Evolutionary conservation across 2,113 vertebrate genomes (phyloP).

Genomic region (Lepidothrix coronata): DNA sequence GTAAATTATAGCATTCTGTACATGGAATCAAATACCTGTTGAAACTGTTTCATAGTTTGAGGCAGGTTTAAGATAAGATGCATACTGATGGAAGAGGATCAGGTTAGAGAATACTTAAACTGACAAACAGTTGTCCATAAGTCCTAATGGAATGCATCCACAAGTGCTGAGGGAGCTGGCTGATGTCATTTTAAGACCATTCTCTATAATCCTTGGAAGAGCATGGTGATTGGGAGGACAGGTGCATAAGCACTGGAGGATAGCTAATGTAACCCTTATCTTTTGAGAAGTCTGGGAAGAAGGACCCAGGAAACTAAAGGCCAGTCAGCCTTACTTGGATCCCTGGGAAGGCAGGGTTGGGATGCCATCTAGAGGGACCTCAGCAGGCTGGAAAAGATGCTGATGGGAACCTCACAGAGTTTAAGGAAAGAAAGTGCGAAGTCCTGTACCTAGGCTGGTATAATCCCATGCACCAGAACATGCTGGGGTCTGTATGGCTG

Average conservation of each 20-base stretch:
- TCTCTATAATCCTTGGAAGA: not conserved
- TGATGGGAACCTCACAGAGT: not conserved
- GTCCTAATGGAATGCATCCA: not conserved
- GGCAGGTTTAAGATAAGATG: not conserved
- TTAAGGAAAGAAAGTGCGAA: not conserved
- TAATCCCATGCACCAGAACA: not conserved
- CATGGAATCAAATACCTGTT: not conserved
- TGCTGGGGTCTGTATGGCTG: not conserved
- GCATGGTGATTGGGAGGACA: not conserved
- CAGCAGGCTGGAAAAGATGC: not conserved
- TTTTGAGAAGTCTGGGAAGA: not conserved
- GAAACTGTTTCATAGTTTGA: not conserved
- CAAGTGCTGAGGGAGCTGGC: not conserved
- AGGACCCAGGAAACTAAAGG: not conserved
- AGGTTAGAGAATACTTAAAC: not conserved
- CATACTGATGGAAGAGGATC: not conserved
- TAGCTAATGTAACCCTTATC: not conserved
- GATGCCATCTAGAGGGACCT: not conserved
- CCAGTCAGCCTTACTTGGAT: not conserved
- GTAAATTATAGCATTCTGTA: not conserved
- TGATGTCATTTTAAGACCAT: not conserved
- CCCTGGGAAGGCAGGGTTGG: not conserved
- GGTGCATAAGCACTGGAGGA: not conserved
- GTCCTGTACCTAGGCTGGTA: not conserved
- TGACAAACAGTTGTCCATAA: too few species aligned